phyloP scores from a whole-genome alignment of 2,113 vertebrate species.

The Amphilophus citrinellus region DNA sequence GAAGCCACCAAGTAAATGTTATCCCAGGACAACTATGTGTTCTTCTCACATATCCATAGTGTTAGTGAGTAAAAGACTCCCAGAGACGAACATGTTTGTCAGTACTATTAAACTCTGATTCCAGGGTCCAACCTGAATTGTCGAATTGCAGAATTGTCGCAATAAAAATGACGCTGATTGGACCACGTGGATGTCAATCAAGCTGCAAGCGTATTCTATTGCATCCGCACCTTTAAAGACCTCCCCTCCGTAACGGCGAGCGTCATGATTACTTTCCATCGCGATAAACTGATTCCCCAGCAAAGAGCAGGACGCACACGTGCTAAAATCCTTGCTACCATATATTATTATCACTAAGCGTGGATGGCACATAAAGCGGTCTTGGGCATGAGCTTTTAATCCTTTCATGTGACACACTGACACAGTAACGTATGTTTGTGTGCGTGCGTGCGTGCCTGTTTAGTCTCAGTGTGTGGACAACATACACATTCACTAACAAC shows the following conservation, averaged over 20 bases:
- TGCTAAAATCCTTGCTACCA: background rate
- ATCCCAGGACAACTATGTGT: background rate
- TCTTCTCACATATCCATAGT: conserved; percentile 14
- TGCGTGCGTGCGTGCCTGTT: background rate
- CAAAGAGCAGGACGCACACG: background rate
- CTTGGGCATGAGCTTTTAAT: conserved; percentile 54
- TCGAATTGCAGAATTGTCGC: conserved; percentile 10
- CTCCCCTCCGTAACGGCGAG: background rate
- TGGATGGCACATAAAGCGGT: conserved; percentile 36
- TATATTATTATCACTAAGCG: conserved; percentile 23
- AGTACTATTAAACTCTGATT: conserved; percentile 48
- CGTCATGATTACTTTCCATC: conserved; percentile 27
- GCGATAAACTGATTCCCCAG: background rate
- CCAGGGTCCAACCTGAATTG: conserved; percentile 23
- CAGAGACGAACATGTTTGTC: conserved; percentile 57
- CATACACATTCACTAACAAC: background rate
- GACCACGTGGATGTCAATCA: conserved; percentile 32
- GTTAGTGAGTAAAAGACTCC: background rate
- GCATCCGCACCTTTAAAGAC: background rate
- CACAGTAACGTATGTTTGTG: conserved; percentile 46
- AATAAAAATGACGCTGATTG: conserved; percentile 32
- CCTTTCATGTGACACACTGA: conserved; percentile 58
- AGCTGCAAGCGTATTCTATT: background rate
- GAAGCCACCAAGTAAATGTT: background rate
- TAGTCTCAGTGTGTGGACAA: background rate